These are phyloP conservation scores for Bedellia somnulentella DNA, from an alignment of 2,888 invertebrate species.

Conservation along the genomic window DNA sequence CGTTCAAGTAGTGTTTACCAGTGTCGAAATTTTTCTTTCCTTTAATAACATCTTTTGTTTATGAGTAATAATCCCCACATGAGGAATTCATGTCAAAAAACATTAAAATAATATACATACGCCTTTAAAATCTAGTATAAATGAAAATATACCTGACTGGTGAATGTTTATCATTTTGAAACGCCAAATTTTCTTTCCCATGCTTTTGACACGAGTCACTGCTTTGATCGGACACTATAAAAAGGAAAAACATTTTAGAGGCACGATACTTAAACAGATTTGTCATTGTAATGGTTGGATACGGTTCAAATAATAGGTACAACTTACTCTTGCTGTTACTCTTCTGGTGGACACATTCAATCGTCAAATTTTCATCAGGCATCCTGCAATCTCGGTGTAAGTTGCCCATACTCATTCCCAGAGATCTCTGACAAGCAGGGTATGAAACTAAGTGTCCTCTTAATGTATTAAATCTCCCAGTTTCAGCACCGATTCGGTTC, in stretches of 20 bases:
- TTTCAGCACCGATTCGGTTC: slow-evolving; percentile 13
- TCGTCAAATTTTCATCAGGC: slow-evolving; percentile 23
- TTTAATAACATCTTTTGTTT: no score
- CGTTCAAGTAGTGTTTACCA: no score
- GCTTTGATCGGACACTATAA: slow-evolving; percentile 45
- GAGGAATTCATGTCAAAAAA: no score
- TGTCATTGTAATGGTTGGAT: no score
- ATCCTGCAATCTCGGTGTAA: slow-evolving; percentile 35
- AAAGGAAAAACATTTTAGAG: slow-evolving; percentile 9
- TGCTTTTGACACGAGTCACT: slow-evolving; percentile 56
- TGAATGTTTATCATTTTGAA: slow-evolving; percentile 70
- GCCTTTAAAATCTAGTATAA: no score
- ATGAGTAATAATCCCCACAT: no score
- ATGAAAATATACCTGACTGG: no score
- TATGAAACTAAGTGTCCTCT: slow-evolving; percentile 48
- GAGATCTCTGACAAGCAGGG: slow-evolving; percentile 23
- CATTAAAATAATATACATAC: no score
- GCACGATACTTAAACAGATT: no score
- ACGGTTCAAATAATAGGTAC: no score
- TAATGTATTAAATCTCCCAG: slow-evolving; percentile 34
- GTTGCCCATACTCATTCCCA: slow-evolving; percentile 40
- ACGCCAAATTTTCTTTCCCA: slow-evolving; percentile 77
- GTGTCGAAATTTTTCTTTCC: no score
- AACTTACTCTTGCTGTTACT: slow-evolving; percentile 43
- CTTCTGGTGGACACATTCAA: slow-evolving; percentile 45